phyloP scores from a whole-genome alignment of 2,113 vertebrate genomes.

The Varanus salvator region DNA sequence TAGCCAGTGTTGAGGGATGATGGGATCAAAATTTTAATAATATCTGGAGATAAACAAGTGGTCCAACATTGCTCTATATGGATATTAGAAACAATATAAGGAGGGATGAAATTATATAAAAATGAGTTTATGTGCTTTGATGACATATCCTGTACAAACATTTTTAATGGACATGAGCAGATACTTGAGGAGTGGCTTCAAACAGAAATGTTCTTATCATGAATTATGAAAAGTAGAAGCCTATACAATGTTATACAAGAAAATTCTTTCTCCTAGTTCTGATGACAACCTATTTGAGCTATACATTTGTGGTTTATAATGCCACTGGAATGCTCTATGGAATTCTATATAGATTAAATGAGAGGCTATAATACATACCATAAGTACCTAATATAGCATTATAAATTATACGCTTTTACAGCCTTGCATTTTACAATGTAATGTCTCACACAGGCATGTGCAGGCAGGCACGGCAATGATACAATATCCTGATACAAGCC shows the following conservation, averaged over 20 bases:
- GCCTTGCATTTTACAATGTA: constrained; percentile 77
- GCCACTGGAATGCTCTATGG: constrained; percentile 77
- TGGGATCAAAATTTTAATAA: too few relatives aligned
- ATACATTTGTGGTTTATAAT: constrained; percentile 81
- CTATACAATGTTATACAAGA: constrained; percentile 71
- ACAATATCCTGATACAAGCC: constrained; percentile 73
- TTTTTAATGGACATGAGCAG: constrained; percentile 55
- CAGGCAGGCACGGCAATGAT: constrained; percentile 67
- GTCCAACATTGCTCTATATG: neutral
- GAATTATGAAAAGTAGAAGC: constrained; percentile 74
- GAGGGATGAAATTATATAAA: constrained; percentile 44
- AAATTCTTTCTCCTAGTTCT: constrained; percentile 76
- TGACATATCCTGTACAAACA: constrained; percentile 32
- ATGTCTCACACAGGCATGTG: constrained; percentile 71
- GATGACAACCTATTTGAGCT: constrained; percentile 77
- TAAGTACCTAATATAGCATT: constrained; percentile 82
- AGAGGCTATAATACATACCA: constrained; percentile 78
- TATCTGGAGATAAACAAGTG: too few relatives aligned
- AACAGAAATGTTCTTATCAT: constrained; percentile 66
- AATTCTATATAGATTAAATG: constrained; percentile 83
- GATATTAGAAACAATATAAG: constrained; percentile 1
- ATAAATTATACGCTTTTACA: constrained; percentile 82
- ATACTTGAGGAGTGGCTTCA: constrained; percentile 58
- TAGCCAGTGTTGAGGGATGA: too few relatives aligned
- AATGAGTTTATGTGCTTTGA: constrained; percentile 26